Evolutionary conservation across 2,888 invertebrate genomes (phyloP), one percentile per base, ranked within the genome.

Genomic region (Ichneumon xanthorius): DNA sequence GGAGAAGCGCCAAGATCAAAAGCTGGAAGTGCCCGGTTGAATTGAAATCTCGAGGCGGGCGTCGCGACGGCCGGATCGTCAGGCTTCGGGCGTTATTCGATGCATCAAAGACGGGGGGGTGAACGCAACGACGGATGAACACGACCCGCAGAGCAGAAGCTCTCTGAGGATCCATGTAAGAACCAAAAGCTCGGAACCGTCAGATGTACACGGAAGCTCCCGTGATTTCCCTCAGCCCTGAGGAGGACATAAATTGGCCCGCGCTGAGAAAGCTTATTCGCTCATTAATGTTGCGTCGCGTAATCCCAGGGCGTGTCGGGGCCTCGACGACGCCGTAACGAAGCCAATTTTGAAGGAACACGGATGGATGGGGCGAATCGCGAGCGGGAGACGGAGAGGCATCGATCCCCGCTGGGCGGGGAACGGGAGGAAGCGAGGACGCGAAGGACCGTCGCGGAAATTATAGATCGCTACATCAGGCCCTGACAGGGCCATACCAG

Each of bases 201-300:
- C 26, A 26, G 22, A 11, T 1, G 58, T 4, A 45, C 14, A 4
- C 0, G 16, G 40, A 40, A 5, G 19, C 26, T 63, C 6, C 6
- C 30, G 30, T 16, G 33, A 33, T 30, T 63, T 33, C 33, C 19
- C 19, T 1, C 40, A 40, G 22, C 9, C 40, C 16, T 16, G 33
- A 61, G 88, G 75, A 84, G 86, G 87, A 81, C 88, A 89, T 89
- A 90, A 90, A 91, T 90, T 91, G 90, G 89, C 86, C 83, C 48
- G 81, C 80, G 9, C 4, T 37, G 30, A 22, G 33, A 19, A 58
- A 40, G 58, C 11, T 81, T 37, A 45, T 58, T 68, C 48, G 14
- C 11, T 22, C 58, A n/a, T 45, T n/a, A 50, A 16, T 55, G 53
- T n/a, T 48, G 63, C 48, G 19, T 19, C 16, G 65, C 45, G 26